phyloP scores from a whole-genome alignment of 2,888 invertebrate genomes.

The Adelphocoris suturalis region DNA sequence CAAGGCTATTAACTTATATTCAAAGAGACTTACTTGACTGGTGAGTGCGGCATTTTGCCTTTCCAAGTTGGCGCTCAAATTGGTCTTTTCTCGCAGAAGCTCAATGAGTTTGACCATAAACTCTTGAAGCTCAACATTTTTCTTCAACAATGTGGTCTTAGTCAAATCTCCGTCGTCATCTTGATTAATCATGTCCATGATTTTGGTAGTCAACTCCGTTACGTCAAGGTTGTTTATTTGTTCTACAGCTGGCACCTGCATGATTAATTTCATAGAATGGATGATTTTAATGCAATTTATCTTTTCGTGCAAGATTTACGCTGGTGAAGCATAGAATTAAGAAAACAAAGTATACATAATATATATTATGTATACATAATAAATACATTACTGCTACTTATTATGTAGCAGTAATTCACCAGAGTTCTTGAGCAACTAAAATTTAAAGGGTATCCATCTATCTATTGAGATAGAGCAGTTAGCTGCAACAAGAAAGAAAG shows the following conservation, averaged over 20 bases:
- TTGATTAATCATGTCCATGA: conserved; percentile 66
- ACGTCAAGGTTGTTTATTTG: conserved; percentile 47
- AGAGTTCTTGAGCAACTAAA: too few relatives aligned
- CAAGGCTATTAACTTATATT: neutral
- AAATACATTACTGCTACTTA: too few relatives aligned
- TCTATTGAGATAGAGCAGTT: too few relatives aligned
- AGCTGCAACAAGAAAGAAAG: too few relatives aligned
- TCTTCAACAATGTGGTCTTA: conserved; percentile 65
- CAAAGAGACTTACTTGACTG: conserved; percentile 81
- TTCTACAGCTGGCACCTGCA: neutral
- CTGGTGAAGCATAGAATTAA: too few relatives aligned
- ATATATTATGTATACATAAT: too few relatives aligned
- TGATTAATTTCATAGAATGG: neutral
- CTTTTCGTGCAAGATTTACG: too few relatives aligned
- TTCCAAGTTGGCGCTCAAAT: conserved; percentile 88
- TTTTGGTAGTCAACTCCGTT: conserved; percentile 58
- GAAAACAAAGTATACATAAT: too few relatives aligned
- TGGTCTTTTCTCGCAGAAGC: conserved; percentile 83
- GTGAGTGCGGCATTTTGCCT: conserved; percentile 86
- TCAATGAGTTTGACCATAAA: conserved; percentile 76
- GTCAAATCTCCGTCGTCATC: conserved; percentile 38
- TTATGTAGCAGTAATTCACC: too few relatives aligned
- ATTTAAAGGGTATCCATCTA: too few relatives aligned
- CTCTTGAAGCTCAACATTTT: conserved; percentile 75
- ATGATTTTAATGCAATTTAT: too few relatives aligned